Percentiles rank a stretch among this genome's conserved stretches.
phyloP scores from a whole-genome alignment of 2,888 invertebrate genomes.

The Ornithoptera alexandrae region DNA sequence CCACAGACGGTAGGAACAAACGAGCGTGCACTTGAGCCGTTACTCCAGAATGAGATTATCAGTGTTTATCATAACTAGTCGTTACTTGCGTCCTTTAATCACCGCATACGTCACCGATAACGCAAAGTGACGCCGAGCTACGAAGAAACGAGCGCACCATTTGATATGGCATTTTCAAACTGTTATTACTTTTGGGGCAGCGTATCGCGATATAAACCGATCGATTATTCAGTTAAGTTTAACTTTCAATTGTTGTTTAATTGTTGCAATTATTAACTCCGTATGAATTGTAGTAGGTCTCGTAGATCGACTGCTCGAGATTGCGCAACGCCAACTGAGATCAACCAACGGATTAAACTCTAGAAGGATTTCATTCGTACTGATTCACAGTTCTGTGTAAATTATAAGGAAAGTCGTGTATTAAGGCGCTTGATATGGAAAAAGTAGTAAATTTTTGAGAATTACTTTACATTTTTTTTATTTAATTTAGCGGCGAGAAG shows the following conservation, averaged over 20 bases:
- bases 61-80: slow-evolving; percentile 70
- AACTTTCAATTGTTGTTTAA: slow-evolving; percentile 20
- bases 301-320: slow-evolving; percentile 7
- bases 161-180: slow-evolving; percentile 51
- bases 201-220: slow-evolving; percentile 11
- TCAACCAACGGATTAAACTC: slow-evolving; percentile 5
- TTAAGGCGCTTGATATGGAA: neutral
- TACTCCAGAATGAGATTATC: slow-evolving; percentile 73
- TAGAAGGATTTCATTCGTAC: slow-evolving; percentile 11
- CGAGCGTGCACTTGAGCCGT: slow-evolving; percentile 59
- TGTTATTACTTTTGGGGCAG: slow-evolving; percentile 31
- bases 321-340: neutral
- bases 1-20: slow-evolving; percentile 58
- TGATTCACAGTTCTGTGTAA: slow-evolving; percentile 8
- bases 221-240: slow-evolving; percentile 26
- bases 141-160: slow-evolving; percentile 43
- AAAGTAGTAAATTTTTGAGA: slow-evolving; percentile 11
- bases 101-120: slow-evolving; percentile 70
- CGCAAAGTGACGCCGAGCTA: slow-evolving; percentile 45
- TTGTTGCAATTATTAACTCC: slow-evolving; percentile 14
- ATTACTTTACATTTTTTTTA: neutral
- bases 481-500: too few species aligned
- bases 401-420: slow-evolving; percentile 3
- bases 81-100: slow-evolving; percentile 75
- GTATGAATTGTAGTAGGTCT: slow-evolving; percentile 4